Conservation (phyloP, 1,140 invertebrate species). For the Babylonia areolata region DNA sequence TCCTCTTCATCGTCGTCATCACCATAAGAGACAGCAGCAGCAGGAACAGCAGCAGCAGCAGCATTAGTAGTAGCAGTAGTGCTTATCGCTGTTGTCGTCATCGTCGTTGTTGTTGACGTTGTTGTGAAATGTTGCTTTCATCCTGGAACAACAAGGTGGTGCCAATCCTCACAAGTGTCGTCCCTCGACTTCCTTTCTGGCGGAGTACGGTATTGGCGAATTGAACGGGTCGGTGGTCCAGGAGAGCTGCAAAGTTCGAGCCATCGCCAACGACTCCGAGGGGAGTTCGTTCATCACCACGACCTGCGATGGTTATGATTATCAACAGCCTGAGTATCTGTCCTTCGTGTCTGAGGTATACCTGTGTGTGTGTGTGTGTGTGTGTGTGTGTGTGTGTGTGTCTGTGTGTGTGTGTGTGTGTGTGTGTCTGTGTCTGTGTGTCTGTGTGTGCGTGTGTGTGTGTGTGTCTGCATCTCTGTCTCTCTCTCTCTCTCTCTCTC, state of each 20-base stretch:
- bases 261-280: not conserved
- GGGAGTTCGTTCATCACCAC: slow-evolving; percentile 12
- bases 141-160: not conserved
- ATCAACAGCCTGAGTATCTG: slow-evolving; percentile 27
- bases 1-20: no score
- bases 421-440: not conserved
- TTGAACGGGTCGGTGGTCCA: not conserved
- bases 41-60: no score
- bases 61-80: no score
- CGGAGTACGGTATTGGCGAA: not conserved
- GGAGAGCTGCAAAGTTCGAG: slow-evolving; percentile 5
- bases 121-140: not conserved
- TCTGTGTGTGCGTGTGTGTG: not conserved
- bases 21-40: no score
- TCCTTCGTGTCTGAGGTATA: slow-evolving; percentile 55
- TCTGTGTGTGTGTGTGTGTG: not conserved
- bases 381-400: not conserved
- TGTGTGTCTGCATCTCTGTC: no score
- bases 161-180: not conserved
- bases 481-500: no score
- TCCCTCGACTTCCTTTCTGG: not conserved
- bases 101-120: no score
- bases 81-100: no score
- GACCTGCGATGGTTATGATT: slow-evolving; percentile 43
- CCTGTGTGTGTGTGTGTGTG: not conserved